Conservation (phyloP, 2,888 invertebrate species). For the Crossocerus cetratus region DNA sequence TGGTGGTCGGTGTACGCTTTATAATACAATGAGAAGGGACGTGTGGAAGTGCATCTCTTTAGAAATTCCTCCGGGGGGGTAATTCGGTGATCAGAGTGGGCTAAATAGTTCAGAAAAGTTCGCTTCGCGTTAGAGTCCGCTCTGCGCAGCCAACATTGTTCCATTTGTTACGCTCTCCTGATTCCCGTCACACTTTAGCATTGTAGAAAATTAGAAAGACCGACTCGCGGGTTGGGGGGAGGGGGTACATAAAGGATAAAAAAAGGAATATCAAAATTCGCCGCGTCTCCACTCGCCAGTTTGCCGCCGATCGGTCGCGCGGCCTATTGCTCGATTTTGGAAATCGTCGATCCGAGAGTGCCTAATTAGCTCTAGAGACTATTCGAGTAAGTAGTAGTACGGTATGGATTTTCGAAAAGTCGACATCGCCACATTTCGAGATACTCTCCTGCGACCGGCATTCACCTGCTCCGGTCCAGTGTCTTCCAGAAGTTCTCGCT, state of each 20-base stretch:
- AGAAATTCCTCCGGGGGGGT: neutral
- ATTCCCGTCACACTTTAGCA: conserved; percentile 15
- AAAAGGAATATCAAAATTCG: conserved; percentile 59
- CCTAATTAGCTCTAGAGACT: too few species aligned
- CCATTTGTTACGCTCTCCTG: too few species aligned
- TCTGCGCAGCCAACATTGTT: conserved; percentile 7
- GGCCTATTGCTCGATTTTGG: neutral
- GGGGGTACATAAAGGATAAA: conserved; percentile 50
- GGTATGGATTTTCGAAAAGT: too few species aligned
- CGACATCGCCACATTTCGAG: too few species aligned
- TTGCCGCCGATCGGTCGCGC: conserved; percentile 31
- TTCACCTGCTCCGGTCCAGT: too few species aligned
- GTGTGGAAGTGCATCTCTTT: conserved; percentile 14
- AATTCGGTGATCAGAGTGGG: neutral
- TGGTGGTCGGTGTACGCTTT: neutral
- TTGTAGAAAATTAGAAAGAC: conserved; percentile 72
- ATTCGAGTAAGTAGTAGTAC: too few species aligned
- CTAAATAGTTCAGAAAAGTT: too few species aligned
- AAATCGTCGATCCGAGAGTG: neutral
- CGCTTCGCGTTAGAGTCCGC: neutral
- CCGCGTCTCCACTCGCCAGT: conserved; percentile 8
- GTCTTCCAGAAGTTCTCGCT: too few species aligned
- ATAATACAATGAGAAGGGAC: conserved; percentile 41
- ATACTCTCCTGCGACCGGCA: too few species aligned
- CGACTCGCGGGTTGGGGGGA: conserved; percentile 33